Evolutionary conservation across 1,140 invertebrate species (phyloP).

Genomic region (Leptoteleia sp.): DNA sequence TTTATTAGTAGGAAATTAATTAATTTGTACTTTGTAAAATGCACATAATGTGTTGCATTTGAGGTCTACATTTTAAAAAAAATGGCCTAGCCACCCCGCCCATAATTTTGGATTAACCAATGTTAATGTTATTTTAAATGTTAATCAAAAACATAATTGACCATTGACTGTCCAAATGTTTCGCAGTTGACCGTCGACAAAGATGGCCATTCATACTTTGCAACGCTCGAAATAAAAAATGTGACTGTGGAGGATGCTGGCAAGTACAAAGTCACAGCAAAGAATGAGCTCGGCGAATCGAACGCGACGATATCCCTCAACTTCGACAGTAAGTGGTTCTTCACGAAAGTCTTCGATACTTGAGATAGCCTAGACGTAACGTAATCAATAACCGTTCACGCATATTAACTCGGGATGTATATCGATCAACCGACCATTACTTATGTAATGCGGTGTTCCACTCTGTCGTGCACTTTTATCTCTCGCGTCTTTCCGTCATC

Average conservation of each 20-base stretch:
- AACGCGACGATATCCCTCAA: constrained; percentile 98
- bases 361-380: constrained; percentile 51
- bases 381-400: constrained; percentile 58
- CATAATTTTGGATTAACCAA: too few relatives aligned
- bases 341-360: constrained; percentile 24
- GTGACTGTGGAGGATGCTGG: constrained; percentile 98
- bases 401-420: constrained; percentile 77
- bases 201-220: constrained; percentile 96
- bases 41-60: too few relatives aligned
- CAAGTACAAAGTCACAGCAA: constrained; percentile 97
- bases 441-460: constrained; percentile 26
- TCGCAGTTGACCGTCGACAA: constrained; percentile 91
- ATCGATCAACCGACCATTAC: constrained; percentile 72
- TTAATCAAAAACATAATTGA: too few relatives aligned
- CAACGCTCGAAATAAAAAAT: constrained; percentile 94
- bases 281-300: constrained; percentile 97
- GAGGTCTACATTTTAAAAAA: too few relatives aligned
- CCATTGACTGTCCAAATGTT: too few relatives aligned
- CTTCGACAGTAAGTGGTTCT: constrained; percentile 95
- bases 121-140: too few relatives aligned
- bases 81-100: too few relatives aligned
- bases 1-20: too few relatives aligned
- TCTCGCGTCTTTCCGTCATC: constrained; percentile 20
- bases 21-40: too few relatives aligned
- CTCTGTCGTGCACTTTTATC: constrained; percentile 12